A percentile compares a stretch with the other conserved stretches of the same genome.
phyloP scores from a whole-genome alignment of 2,888 invertebrate species.

The Agonopterix alstromeriana region DNA sequence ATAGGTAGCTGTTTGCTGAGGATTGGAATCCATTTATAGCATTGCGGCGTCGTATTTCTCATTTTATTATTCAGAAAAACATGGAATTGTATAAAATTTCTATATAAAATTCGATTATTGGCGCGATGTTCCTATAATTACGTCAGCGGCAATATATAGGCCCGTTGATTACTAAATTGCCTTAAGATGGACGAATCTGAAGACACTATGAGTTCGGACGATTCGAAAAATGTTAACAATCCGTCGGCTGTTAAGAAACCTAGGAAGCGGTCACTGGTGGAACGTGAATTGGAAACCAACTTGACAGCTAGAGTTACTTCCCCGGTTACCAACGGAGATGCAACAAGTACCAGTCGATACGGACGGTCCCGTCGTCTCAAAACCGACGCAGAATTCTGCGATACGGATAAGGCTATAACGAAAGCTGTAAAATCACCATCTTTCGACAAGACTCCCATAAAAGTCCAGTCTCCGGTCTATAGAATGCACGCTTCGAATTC shows the following conservation, averaged over 20 bases:
- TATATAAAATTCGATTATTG: slow-evolving; percentile 17
- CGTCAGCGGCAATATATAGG: slow-evolving; percentile 27
- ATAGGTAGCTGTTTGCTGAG: slow-evolving; percentile 26
- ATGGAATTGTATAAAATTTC: slow-evolving; percentile 19
- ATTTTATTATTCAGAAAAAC: slow-evolving; percentile 25
- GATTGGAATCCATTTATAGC: slow-evolving; percentile 26
- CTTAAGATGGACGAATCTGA: slow-evolving; percentile 58
- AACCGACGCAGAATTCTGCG: slow-evolving; percentile 51
- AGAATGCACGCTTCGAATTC: slow-evolving; percentile 65
- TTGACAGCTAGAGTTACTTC: slow-evolving; percentile 57
- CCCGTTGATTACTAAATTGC: slow-evolving; percentile 12
- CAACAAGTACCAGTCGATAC: slow-evolving; percentile 72
- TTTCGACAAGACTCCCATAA: slow-evolving; percentile 37
- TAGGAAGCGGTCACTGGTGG: slow-evolving; percentile 61
- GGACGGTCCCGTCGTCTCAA: slow-evolving; percentile 77
- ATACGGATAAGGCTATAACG: slow-evolving; percentile 44
- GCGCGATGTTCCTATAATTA: slow-evolving; percentile 32
- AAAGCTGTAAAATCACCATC: slow-evolving; percentile 36
- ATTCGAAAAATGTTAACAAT: slow-evolving; percentile 28
- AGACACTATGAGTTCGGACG: slow-evolving; percentile 46
- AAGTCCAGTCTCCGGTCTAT: slow-evolving; percentile 33
- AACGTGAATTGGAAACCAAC: slow-evolving; percentile 62
- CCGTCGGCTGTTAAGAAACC: slow-evolving; percentile 38
- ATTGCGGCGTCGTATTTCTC: slow-evolving; percentile 23
- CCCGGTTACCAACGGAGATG: slow-evolving; percentile 36